Evolutionary conservation across 2,888 invertebrate species (phyloP), one percentile per base, ranked within the genome.

Genomic region (Drosophila quinaria): DNA sequence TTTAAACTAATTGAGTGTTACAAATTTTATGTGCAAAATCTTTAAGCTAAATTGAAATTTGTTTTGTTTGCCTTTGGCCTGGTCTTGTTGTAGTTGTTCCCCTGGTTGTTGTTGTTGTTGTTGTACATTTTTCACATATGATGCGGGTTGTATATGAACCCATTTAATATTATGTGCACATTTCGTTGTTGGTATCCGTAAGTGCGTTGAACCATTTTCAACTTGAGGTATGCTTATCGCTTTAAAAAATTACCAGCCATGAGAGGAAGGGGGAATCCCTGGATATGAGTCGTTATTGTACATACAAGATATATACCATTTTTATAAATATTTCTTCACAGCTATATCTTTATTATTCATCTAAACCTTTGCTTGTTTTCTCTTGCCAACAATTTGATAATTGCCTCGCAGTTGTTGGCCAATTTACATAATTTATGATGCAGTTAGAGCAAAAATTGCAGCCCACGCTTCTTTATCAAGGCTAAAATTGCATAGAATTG

Each of bases 1-100:
- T 84, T 90, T 81, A 80, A 89, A 83, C 90, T 90, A 90, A 90
- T 91, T 90, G 89, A 87, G 84, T 90, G 89, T 90, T 88, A 90
- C 90, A 90, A 90, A 90, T 90, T 90, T 90, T 87, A 89, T 89
- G 89, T 80, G 80, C 77, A 81, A 87, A 84, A 78, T 82, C 82
- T 87, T 87, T 87, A 89, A 90, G 83, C 83, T 81, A 80, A 87
- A 90, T 90, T 90, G 90, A 87, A 78, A 85, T 82, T 87, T 84
- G 84, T 84, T 89, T 81, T 86, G 81, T 80, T 80, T 77, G 70
- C 67, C 63, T 67, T 63, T 63, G 41, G 62, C 63, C 64, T 59
- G 63, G 47, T 59, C 54, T 46, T 35, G 29, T 51, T 58, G 56
- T 51, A 13, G 39, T 39, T 47, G 4, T 17, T 35, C 44, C 22